A percentile compares a stretch with the other conserved stretches of the same genome.
phyloP scores from a whole-genome alignment of 1,140 invertebrate species.

The Eueides isabella region DNA sequence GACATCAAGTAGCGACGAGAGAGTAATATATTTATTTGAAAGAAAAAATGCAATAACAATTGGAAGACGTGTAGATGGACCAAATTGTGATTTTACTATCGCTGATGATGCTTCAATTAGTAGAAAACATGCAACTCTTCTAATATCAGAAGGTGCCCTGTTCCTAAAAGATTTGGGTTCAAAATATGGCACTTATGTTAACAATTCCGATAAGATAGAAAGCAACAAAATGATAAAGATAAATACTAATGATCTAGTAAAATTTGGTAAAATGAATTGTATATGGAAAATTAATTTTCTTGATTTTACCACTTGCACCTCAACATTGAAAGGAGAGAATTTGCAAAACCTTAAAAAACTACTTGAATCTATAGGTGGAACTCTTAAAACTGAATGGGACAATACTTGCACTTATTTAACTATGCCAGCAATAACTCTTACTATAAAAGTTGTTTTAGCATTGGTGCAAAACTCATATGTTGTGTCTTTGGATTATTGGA shows the following conservation, averaged over 20 bases:
- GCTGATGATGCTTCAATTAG: conserved; percentile 82
- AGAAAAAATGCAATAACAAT: conserved; percentile 51
- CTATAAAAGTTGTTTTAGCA: conserved; percentile 87
- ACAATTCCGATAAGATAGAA: conserved; percentile 65
- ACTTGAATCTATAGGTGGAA: conserved; percentile 70
- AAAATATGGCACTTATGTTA: conserved; percentile 82
- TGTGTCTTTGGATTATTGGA: conserved; percentile 85
- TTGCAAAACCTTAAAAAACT: conserved; percentile 61
- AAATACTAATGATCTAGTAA: conserved; percentile 73
- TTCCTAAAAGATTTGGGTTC: conserved; percentile 79
- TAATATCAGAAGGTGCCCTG: conserved; percentile 54
- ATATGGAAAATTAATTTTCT: conserved; percentile 74
- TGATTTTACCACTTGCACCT: conserved; percentile 72
- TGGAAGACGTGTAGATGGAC: conserved; percentile 61
- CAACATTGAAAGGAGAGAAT: conserved; percentile 73
- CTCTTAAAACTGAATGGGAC: conserved; percentile 76
- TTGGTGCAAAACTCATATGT: conserved; percentile 85
- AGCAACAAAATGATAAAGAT: conserved; percentile 59
- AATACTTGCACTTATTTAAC: conserved; percentile 84
- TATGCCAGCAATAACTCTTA: conserved; percentile 86
- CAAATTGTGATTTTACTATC: conserved; percentile 72
- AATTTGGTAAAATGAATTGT: conserved; percentile 81
- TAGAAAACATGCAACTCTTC: conserved; percentile 80
- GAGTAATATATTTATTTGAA: conserved; percentile 61
- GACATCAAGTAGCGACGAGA: conserved; percentile 56